These are phyloP conservation scores for Porites australiensis DNA, from an alignment of 64 coral and sea anemone genomes.

Conservation along the genomic window DNA sequence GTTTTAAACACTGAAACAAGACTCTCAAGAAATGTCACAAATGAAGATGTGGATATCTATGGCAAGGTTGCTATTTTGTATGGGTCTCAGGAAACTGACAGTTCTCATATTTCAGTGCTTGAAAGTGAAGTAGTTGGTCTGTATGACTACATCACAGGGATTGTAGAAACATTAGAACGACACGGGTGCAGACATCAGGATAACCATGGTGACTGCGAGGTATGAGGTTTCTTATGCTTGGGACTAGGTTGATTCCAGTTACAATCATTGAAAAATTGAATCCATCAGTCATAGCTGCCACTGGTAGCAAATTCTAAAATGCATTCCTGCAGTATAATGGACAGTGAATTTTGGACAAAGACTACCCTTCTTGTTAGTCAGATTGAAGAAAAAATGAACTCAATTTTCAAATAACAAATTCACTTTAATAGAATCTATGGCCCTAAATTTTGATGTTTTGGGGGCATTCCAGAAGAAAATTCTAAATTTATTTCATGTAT, in stretches of 20 bases:
- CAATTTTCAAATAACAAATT: too few species aligned
- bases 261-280: too few species aligned
- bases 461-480: too few species aligned
- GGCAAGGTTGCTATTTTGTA: constrained; percentile 24
- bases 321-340: too few species aligned
- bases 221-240: background rate
- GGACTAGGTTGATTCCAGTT: background rate
- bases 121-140: background rate
- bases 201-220: background rate
- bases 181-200: background rate
- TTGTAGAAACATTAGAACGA: background rate
- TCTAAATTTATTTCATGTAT: too few species aligned
- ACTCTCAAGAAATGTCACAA: background rate
- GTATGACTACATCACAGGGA: constrained; percentile 32
- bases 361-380: too few species aligned
- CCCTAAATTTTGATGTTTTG: too few species aligned
- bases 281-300: too few species aligned
- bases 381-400: too few species aligned
- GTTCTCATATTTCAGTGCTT: background rate
- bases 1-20: background rate
- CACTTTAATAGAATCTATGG: too few species aligned
- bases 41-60: background rate
- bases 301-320: too few species aligned
- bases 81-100: background rate
- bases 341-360: too few species aligned